phyloP scores from a whole-genome alignment of 1,140 invertebrate species.

The Gryon sp. region DNA sequence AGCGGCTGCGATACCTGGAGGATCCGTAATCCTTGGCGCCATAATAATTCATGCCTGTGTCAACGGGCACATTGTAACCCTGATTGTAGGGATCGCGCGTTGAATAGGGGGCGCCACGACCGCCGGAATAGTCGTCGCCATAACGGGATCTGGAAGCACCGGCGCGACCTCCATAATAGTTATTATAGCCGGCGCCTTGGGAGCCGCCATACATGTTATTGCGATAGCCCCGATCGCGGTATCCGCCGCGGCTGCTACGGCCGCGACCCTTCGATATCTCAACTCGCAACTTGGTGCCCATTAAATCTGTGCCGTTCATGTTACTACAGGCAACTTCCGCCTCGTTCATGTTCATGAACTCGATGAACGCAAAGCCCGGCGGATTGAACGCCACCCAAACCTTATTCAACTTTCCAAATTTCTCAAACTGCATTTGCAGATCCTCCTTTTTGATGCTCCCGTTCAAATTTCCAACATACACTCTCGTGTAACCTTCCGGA shows the following conservation, averaged over 20 bases:
- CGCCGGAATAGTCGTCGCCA: slow-evolving; percentile 72
- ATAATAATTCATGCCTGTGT: slow-evolving; percentile 74
- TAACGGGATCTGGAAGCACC: slow-evolving; percentile 72
- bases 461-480: slow-evolving; percentile 91
- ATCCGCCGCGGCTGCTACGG: slow-evolving; percentile 79
- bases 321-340: slow-evolving; percentile 95
- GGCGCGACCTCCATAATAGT: slow-evolving; percentile 76
- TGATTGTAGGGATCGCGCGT: slow-evolving; percentile 75
- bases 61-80: slow-evolving; percentile 71
- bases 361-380: slow-evolving; percentile 98
- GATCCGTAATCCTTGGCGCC: slow-evolving; percentile 75
- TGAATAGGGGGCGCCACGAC: slow-evolving; percentile 72
- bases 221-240: slow-evolving; percentile 78
- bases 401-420: slow-evolving; percentile 95
- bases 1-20: slow-evolving; percentile 80
- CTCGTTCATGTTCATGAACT: slow-evolving; percentile 97
- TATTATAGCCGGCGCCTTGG: slow-evolving; percentile 73
- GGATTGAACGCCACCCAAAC: slow-evolving; percentile 98
- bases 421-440: slow-evolving; percentile 90
- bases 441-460: slow-evolving; percentile 93
- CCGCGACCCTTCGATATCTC: slow-evolving; percentile 89
- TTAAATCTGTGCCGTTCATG: slow-evolving; percentile 91
- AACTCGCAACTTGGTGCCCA: slow-evolving; percentile 89
- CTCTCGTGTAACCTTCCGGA: slow-evolving; percentile 82
- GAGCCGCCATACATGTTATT: slow-evolving; percentile 75